Conservation (phyloP, 2,888 invertebrate genomes). For the Heliothis peltigera region DNA sequence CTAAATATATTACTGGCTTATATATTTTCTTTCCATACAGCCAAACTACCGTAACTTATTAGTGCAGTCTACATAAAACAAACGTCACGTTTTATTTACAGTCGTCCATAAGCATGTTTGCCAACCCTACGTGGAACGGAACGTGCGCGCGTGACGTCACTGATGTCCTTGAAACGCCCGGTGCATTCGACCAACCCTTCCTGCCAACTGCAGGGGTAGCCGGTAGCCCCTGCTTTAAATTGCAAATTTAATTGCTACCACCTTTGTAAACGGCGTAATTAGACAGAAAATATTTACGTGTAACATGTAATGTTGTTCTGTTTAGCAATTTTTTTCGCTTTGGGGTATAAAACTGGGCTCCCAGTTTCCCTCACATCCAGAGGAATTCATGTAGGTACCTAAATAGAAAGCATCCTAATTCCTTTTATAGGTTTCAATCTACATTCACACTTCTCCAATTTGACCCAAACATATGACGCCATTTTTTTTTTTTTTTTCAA, state of each 20-base stretch:
- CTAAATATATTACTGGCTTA: not conserved
- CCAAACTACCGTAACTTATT: not conserved
- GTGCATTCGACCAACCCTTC: slow-evolving; percentile 60
- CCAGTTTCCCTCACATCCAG: no score
- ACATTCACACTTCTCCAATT: no score
- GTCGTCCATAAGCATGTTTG: not conserved
- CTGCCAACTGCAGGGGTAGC: slow-evolving; percentile 51
- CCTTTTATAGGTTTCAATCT: no score
- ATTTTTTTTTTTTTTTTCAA: no score
- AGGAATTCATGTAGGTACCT: no score
- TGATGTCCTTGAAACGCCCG: slow-evolving; percentile 69
- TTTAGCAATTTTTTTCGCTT: not conserved
- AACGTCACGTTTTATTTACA: slow-evolving; percentile 15
- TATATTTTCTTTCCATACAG: not conserved
- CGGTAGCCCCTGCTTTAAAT: slow-evolving; percentile 49
- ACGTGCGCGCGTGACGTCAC: slow-evolving; percentile 67
- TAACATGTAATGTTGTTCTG: not conserved
- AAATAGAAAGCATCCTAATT: no score
- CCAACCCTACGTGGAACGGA: slow-evolving; percentile 35
- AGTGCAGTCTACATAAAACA: not conserved
- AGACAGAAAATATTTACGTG: slow-evolving; percentile 20
- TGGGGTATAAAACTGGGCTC: no score
- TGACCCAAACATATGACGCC: no score
- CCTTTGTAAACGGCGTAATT: slow-evolving; percentile 34
- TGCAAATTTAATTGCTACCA: slow-evolving; percentile 54